Evolutionary conservation across 2,797 vertebrate species (phyloP).

Genomic region (Acanthurus leucopareius): DNA sequence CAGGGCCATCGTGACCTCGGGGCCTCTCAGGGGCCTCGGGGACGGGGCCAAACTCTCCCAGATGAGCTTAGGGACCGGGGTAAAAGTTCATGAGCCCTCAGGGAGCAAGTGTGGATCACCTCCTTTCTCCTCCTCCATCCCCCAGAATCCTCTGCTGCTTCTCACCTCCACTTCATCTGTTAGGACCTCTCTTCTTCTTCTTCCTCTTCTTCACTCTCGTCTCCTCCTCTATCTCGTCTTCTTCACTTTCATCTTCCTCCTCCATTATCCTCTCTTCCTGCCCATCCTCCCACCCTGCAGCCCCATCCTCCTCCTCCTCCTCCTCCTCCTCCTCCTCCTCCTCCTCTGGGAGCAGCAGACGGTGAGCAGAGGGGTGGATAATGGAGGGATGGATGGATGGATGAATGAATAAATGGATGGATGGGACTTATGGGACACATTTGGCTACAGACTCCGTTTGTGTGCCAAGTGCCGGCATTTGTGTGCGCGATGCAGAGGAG

Average conservation of each 20-base stretch:
- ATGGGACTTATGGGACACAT: conserved; percentile 66
- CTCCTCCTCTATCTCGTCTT: too few species aligned
- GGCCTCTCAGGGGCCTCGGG: conserved; percentile 34
- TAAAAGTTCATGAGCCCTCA: conserved; percentile 46
- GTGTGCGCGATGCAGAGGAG: conserved; percentile 37
- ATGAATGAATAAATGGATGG: too few species aligned
- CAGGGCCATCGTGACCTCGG: conserved; percentile 73
- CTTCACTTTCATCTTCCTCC: too few species aligned
- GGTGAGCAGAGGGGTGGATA: conserved; percentile 40
- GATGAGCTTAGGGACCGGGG: conserved; percentile 67
- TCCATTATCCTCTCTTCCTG: background rate
- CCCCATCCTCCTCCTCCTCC: background rate
- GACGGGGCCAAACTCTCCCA: conserved; percentile 11
- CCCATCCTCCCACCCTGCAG: accelerated
- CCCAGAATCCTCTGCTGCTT: background rate
- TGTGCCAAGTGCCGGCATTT: conserved; percentile 65
- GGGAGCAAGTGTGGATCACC: conserved; percentile 28
- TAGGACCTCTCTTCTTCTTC: background rate
- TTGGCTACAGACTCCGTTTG: conserved; percentile 48
- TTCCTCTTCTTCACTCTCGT: too few species aligned
- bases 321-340: conserved; percentile 11
- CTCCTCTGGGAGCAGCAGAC: conserved; percentile 68
- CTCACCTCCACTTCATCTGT: too few species aligned
- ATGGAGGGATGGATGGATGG: conserved; percentile 5
- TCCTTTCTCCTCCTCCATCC: background rate